phyloP scores from a whole-genome alignment of 2,113 vertebrate species.

The Nibea coibor region DNA sequence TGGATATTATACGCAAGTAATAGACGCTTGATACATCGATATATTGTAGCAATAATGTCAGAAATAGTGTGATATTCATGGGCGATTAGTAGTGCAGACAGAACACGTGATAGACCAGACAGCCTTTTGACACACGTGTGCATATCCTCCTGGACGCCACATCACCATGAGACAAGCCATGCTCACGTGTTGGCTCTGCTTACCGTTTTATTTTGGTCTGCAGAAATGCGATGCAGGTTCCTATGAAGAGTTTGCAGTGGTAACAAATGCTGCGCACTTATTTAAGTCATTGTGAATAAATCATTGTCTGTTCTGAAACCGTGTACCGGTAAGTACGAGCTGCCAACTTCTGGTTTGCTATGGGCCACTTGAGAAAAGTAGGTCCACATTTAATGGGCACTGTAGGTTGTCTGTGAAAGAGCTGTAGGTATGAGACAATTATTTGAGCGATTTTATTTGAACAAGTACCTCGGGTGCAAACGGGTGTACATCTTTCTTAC shows the following conservation, averaged over 20 bases:
- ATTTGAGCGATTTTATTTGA: background rate
- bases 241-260: constrained; percentile 18
- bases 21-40: too few relatives aligned
- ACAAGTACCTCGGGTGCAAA: background rate
- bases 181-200: background rate
- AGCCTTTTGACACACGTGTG: background rate
- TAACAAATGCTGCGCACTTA: constrained; percentile 2
- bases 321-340: background rate
- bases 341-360: background rate
- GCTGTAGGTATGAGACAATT: background rate
- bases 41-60: background rate
- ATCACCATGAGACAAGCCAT: background rate
- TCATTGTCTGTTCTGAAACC: background rate
- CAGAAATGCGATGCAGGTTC: constrained; percentile 25
- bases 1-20: too few relatives aligned
- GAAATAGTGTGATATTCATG: background rate
- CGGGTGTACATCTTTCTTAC: background rate
- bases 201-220: constrained; percentile 9
- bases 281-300: constrained; percentile 5
- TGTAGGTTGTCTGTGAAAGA: background rate
- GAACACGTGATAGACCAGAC: background rate
- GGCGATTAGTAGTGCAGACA: background rate
- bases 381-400: background rate
- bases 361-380: background rate
- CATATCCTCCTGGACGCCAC: background rate